Conservation (phyloP, 2,797 vertebrate genomes). For the Gadopsis bispinosus region DNA sequence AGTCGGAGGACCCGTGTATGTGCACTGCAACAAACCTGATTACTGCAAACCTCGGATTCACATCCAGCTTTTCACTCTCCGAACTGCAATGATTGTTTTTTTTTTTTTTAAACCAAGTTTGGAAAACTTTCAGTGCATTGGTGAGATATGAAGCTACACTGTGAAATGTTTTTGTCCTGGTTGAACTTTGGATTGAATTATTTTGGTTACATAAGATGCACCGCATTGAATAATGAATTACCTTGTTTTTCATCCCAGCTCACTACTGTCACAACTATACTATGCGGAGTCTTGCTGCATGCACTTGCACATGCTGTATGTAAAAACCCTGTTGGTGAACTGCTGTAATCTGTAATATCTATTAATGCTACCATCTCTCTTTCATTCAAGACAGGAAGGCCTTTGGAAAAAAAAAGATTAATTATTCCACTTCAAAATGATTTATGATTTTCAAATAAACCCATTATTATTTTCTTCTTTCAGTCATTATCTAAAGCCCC, state of each 20-base stretch:
- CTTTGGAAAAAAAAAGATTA: background rate
- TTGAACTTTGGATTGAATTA: background rate
- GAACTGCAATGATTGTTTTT: too few relatives aligned
- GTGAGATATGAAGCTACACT: background rate
- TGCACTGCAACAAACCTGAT: constrained; percentile 3
- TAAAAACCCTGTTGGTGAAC: background rate
- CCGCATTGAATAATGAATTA: background rate
- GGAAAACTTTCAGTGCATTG: too few relatives aligned
- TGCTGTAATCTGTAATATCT: background rate
- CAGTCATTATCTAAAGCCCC: background rate
- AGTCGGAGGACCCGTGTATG: background rate
- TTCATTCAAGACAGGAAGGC: too few relatives aligned
- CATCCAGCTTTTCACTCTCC: background rate
- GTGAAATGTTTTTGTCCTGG: background rate
- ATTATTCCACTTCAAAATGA: background rate
- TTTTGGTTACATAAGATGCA: background rate
- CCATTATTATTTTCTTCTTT: background rate
- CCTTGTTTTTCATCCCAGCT: background rate
- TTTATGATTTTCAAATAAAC: background rate
- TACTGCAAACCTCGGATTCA: constrained; percentile 5
- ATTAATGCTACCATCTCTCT: background rate
- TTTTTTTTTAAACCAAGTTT: background rate
- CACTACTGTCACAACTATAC: background rate
- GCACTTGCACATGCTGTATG: background rate
- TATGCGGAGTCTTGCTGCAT: background rate